Conservation (phyloP, 1,140 invertebrate genomes). For the Drosophila murphyi region DNA sequence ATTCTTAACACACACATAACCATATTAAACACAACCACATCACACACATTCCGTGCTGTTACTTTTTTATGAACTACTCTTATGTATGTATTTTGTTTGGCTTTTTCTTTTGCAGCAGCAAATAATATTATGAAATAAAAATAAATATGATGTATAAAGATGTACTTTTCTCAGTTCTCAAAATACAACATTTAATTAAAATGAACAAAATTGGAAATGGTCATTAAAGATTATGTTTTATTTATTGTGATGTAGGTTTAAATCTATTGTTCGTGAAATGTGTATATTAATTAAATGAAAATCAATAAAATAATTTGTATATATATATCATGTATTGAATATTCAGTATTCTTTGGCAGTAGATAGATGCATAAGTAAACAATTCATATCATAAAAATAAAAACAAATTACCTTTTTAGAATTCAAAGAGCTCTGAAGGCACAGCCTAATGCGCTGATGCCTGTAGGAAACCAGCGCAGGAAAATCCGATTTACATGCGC, state of each 20-base stretch:
- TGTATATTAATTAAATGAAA: no score
- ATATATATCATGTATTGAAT: not conserved
- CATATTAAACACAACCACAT: not conserved
- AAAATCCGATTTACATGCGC: constrained; percentile 40
- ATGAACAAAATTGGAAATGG: no score
- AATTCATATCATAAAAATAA: constrained; percentile 61
- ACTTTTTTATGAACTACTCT: constrained; percentile 59
- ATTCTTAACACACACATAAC: constrained; percentile 32
- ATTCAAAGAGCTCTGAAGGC: constrained; percentile 58
- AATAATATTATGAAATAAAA: constrained; percentile 62
- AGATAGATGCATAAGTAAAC: constrained; percentile 42
- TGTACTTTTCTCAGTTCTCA: constrained; percentile 33
- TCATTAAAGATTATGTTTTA: no score
- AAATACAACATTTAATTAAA: constrained; percentile 4
- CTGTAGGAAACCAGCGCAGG: constrained; percentile 44
- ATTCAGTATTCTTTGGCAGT: constrained; percentile 14
- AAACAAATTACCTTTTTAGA: constrained; percentile 72
- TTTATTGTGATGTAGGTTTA: no score
- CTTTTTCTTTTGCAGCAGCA: constrained; percentile 29
- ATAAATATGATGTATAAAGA: constrained; percentile 8
- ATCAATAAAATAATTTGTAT: not conserved
- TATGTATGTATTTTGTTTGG: constrained; percentile 16
- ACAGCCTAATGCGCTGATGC: constrained; percentile 63
- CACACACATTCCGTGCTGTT: constrained; percentile 43
- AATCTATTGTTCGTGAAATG: no score